Conservation (phyloP, 2,113 vertebrate species). For the Scartelaos histophorus region DNA sequence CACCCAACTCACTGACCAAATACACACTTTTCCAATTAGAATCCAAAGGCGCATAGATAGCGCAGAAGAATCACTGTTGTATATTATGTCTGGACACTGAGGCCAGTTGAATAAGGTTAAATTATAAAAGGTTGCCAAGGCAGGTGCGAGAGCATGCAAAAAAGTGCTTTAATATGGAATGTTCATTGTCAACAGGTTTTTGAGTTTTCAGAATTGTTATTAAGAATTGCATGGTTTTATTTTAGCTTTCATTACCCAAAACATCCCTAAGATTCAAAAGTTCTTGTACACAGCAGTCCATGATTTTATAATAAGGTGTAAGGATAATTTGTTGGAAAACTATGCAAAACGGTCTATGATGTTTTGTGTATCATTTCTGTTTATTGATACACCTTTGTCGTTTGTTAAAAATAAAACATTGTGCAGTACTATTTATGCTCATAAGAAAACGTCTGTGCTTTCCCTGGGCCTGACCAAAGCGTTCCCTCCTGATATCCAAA, state of each 20-base stretch:
- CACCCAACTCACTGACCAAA: slow-evolving; percentile 3
- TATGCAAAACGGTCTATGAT: too few species aligned
- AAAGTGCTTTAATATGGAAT: neutral
- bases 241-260: neutral
- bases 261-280: neutral
- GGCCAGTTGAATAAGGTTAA: slow-evolving; percentile 38
- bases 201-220: neutral
- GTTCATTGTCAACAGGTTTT: neutral
- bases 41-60: slow-evolving; percentile 27
- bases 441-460: slow-evolving; percentile 64
- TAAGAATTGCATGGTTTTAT: neutral
- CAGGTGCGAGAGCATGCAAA: neutral
- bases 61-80: slow-evolving; percentile 18
- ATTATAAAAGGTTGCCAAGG: slow-evolving; percentile 27
- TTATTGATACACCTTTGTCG: neutral
- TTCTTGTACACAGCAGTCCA: neutral
- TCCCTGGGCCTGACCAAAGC: slow-evolving; percentile 63
- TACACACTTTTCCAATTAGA: slow-evolving; percentile 34
- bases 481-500: slow-evolving; percentile 55
- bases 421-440: slow-evolving; percentile 28
- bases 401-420: neutral
- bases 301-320: too few species aligned
- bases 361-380: neutral
- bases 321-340: too few species aligned
- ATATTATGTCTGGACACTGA: slow-evolving; percentile 26